Conservation (phyloP, 2,797 vertebrate species). For the Mormyrops boulengeri region DNA sequence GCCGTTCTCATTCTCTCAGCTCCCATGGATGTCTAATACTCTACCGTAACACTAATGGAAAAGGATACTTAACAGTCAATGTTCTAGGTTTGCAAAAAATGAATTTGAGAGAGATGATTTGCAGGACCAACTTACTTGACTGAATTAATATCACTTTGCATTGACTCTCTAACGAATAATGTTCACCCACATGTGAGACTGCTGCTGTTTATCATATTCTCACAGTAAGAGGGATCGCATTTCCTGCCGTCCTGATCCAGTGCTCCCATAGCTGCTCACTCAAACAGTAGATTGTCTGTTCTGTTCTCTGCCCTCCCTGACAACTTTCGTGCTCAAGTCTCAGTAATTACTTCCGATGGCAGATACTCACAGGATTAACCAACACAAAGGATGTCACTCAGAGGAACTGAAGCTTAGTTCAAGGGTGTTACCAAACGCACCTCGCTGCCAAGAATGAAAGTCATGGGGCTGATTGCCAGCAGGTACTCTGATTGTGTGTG, state of each 20-base stretch:
- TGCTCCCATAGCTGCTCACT: not conserved
- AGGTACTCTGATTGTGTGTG: not conserved
- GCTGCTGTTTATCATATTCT: not conserved
- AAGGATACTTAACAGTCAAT: not conserved
- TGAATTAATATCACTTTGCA: not conserved
- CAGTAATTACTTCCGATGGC: slow-evolving; percentile 22
- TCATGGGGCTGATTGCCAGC: not conserved
- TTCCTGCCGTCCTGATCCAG: not conserved
- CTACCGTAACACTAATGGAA: not conserved
- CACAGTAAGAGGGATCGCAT: not conserved
- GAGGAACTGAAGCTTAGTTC: slow-evolving; percentile 17
- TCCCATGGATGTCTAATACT: not conserved
- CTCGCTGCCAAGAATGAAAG: slow-evolving; percentile 6
- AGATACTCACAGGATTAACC: slow-evolving; percentile 18
- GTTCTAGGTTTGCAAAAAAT: not conserved
- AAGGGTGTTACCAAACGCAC: slow-evolving; percentile 15
- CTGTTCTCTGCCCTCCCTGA: not conserved
- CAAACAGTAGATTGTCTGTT: not conserved
- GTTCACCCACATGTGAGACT: not conserved
- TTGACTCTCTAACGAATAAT: not conserved
- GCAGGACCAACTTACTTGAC: not conserved
- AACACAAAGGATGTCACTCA: slow-evolving; percentile 31
- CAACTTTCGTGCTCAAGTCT: not conserved
- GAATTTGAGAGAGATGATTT: not conserved
- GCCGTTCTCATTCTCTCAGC: not conserved